Percentiles rank a stretch among this genome's conserved stretches.
Conservation (phyloP, 1,140 invertebrate species). For the Mizuhopecten yessoensis region DNA sequence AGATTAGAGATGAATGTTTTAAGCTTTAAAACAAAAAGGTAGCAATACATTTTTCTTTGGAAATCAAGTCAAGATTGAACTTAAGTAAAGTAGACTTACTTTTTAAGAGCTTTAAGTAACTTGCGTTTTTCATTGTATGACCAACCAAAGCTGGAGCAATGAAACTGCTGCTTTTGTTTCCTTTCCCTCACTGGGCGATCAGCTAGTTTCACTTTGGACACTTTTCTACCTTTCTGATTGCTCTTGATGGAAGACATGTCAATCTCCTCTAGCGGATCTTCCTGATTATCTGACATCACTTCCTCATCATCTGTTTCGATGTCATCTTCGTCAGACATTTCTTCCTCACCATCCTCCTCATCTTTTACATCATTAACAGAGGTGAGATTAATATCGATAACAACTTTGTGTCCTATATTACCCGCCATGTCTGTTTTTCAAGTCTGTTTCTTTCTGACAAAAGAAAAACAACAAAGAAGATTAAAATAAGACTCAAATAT, state of each 20-base stretch:
- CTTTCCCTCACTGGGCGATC: neutral
- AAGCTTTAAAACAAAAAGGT: no score
- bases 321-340: neutral
- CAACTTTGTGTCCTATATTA: neutral
- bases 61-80: no score
- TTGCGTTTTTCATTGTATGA: constrained; percentile 36
- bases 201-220: neutral
- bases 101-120: constrained; percentile 44
- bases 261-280: neutral
- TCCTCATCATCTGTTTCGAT: neutral
- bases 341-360: neutral
- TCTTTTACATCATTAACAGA: neutral
- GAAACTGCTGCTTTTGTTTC: constrained; percentile 29
- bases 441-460: neutral
- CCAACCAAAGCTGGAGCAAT: constrained; percentile 17
- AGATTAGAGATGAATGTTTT: no score
- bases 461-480: no score
- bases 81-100: no score
- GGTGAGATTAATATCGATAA: neutral
- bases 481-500: no score
- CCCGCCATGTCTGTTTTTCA: neutral
- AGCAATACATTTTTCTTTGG: no score
- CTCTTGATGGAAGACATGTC: neutral
- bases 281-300: neutral
- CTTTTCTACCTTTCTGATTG: neutral